Evolutionary conservation across 2,888 invertebrate species (phyloP), one percentile per base, ranked within the genome.

Genomic region (Polia nebulosa): DNA sequence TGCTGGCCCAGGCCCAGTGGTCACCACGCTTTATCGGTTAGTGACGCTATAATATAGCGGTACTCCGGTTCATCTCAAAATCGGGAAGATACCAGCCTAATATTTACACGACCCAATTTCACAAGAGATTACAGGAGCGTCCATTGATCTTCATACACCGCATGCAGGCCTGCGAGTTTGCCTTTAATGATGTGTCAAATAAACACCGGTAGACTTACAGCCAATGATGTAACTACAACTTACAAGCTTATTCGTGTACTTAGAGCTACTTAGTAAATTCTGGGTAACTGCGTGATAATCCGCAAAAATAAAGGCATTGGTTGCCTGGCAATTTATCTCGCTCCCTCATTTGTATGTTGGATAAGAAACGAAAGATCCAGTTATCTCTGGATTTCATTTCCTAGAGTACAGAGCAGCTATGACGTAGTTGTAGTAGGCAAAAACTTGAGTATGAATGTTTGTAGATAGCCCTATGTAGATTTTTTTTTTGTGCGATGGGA

Each of bases 101-200:
- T 71, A 76, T 70, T 77, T 66, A 78, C 51, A n/a, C 29, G 45
- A 59, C 41, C 60, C 13, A 20, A 51, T 78, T 78, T 69, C 71
- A 29, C 64, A 70, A 63, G 64, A 58, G 47, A 62, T 65, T 49
- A 63, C 59, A 63, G 66, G 49, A 78, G 47, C 74, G 32, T 63
- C 51, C 63, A 69, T 79, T 76, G 79, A 74, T 76, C 59, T 76
- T 52, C 25, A 52, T 41, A 32, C 34, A 51, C 39, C 27, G 39
- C 29, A 25, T 27, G 52, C 45, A 52, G 62, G 53, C 56, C 78
- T 13, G 20, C n/a, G 7, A 78, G 59, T 62, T 63, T 58, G 58
- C 70, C 63, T 82, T 81, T 82, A 73, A 84, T 81, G 81, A 73
- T 55, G 58, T 65, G 53, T 47, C 55, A 51, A 56, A 71, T 83